phyloP scores from a whole-genome alignment of 1,140 invertebrate species.

The Diabrotica virgifera region DNA sequence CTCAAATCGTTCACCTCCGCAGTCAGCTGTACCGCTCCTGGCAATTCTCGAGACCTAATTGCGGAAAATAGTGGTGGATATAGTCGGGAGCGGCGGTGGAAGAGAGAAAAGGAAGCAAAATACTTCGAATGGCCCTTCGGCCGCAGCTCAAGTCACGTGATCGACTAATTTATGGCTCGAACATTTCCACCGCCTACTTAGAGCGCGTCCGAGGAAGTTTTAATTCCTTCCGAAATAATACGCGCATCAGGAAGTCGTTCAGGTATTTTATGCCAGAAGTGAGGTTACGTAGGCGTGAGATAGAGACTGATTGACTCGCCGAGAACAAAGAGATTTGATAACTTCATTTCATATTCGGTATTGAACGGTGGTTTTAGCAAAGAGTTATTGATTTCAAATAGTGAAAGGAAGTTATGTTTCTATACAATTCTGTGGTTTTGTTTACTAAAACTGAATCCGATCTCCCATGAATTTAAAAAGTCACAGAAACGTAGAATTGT shows the following conservation, averaged over 20 bases:
- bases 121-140: constrained; percentile 14
- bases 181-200: constrained; percentile 12
- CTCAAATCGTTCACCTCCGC: no score
- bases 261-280: constrained; percentile 12
- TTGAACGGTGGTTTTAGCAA: no score
- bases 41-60: constrained; percentile 24
- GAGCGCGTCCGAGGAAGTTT: constrained; percentile 13
- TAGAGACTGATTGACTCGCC: constrained; percentile 3
- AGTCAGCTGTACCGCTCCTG: neutral
- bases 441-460: no score
- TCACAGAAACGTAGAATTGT: no score
- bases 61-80: constrained; percentile 16
- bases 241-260: constrained; percentile 14
- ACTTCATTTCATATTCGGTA: neutral
- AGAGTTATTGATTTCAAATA: no score
- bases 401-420: no score
- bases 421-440: no score
- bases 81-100: constrained; percentile 6
- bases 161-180: constrained; percentile 14
- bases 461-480: no score
- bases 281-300: constrained; percentile 5
- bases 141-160: constrained; percentile 13
- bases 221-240: constrained; percentile 20
- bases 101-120: constrained; percentile 7
- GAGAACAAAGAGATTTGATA: constrained; percentile 1